These are phyloP conservation scores for Cotesia congregata DNA, from an alignment of 2,888 invertebrate genomes.

Conservation along the genomic window DNA sequence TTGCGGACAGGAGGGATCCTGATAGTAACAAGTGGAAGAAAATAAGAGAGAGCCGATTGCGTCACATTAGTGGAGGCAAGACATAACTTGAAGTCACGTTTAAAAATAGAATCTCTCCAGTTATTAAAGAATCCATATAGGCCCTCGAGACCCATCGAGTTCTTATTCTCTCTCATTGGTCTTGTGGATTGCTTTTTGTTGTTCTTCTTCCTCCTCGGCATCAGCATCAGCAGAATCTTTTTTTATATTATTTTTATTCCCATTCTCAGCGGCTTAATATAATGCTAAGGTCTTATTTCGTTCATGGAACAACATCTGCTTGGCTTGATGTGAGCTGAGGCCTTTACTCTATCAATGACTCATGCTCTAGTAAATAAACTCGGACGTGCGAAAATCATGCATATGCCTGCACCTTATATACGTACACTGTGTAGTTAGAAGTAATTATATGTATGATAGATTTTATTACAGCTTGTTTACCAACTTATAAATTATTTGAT, in stretches of 20 bases:
- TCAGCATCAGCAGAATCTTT: background rate
- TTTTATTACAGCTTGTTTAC: background rate
- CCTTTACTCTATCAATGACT: constrained; percentile 25
- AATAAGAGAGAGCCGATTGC: constrained; percentile 63
- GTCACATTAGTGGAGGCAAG: constrained; percentile 56
- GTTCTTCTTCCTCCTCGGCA: background rate
- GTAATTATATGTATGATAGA: background rate
- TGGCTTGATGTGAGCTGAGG: constrained; percentile 1
- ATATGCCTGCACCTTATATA: background rate
- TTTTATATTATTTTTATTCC: constrained; percentile 8
- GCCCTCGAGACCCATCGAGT: constrained; percentile 32
- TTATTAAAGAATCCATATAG: constrained; percentile 61
- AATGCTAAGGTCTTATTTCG: background rate
- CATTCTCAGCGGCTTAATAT: background rate
- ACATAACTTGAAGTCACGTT: constrained; percentile 65
- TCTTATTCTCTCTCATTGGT: constrained; percentile 21
- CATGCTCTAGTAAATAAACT: constrained; percentile 25
- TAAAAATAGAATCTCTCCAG: constrained; percentile 65
- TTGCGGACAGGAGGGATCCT: background rate
- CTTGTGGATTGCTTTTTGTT: background rate
- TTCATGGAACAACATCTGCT: constrained; percentile 27
- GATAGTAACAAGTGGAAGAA: constrained; percentile 38
- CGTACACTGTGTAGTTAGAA: background rate
- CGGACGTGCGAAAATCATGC: constrained; percentile 14
- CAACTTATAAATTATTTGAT: background rate